phyloP scores from a whole-genome alignment of 2,113 vertebrate species.

The Charina bottae region DNA sequence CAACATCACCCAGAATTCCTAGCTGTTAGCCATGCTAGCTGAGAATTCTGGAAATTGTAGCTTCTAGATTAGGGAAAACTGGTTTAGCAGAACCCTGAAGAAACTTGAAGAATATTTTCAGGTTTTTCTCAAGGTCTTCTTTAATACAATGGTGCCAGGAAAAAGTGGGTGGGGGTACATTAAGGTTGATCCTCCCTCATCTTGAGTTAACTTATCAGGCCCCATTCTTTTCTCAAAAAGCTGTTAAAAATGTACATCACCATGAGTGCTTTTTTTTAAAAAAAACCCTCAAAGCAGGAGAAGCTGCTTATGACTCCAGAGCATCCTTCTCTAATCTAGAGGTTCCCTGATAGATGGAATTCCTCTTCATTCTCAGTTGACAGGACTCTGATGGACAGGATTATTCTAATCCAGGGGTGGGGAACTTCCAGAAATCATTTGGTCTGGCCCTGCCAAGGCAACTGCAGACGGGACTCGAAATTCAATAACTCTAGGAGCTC shows the following conservation, averaged over 20 bases:
- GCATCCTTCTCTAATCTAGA: background rate
- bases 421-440: too few relatives aligned
- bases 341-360: background rate
- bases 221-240: background rate
- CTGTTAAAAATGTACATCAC: background rate
- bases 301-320: background rate
- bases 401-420: background rate
- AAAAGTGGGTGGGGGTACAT: background rate
- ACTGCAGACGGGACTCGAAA: too few relatives aligned
- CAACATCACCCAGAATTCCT: background rate
- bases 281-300: background rate
- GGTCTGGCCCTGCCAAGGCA: too few relatives aligned
- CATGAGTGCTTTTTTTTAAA: background rate
- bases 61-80: background rate
- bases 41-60: background rate
- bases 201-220: background rate
- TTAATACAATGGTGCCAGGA: background rate
- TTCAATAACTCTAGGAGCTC: too few relatives aligned
- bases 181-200: background rate
- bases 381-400: background rate
- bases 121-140: background rate
- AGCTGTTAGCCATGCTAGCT: background rate
- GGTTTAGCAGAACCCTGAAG: background rate
- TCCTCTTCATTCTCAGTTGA: background rate
- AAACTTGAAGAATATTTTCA: background rate